Percentiles rank a stretch among this genome's conserved stretches.
phyloP scores from a whole-genome alignment of 2,888 invertebrate species.

The Galerucella calmariensis region DNA sequence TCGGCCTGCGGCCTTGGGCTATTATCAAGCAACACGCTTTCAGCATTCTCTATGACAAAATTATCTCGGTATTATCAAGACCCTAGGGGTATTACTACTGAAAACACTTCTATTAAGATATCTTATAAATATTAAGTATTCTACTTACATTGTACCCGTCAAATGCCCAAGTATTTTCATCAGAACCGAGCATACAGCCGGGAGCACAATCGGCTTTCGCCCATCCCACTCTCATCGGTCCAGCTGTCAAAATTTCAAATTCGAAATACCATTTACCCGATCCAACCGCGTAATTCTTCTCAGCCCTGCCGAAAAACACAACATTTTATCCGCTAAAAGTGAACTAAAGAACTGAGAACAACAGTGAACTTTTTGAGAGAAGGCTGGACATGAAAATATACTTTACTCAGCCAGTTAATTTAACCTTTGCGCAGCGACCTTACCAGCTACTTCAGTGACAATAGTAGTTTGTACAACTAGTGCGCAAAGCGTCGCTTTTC shows the following conservation, averaged over 20 bases:
- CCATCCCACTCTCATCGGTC: conserved; percentile 99
- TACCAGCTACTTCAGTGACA: no score
- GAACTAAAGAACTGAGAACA: no score
- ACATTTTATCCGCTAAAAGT: no score
- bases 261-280: conserved; percentile 99
- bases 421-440: no score
- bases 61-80: no score
- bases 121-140: background rate
- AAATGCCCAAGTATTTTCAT: conserved; percentile 97
- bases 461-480: background rate
- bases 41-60: no score
- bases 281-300: conserved; percentile 94
- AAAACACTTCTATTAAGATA: background rate
- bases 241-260: conserved; percentile 95
- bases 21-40: no score
- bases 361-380: no score
- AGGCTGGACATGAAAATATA: no score
- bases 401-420: no score
- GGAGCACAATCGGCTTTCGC: conserved; percentile 90
- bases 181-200: conserved; percentile 92
- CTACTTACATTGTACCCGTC: conserved; percentile 95
- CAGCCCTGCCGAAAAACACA: conserved; percentile 73
- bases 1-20: no score
- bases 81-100: no score
- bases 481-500: background rate